Conservation (phyloP, 1,140 invertebrate species). For the Drosophila nasuta region DNA sequence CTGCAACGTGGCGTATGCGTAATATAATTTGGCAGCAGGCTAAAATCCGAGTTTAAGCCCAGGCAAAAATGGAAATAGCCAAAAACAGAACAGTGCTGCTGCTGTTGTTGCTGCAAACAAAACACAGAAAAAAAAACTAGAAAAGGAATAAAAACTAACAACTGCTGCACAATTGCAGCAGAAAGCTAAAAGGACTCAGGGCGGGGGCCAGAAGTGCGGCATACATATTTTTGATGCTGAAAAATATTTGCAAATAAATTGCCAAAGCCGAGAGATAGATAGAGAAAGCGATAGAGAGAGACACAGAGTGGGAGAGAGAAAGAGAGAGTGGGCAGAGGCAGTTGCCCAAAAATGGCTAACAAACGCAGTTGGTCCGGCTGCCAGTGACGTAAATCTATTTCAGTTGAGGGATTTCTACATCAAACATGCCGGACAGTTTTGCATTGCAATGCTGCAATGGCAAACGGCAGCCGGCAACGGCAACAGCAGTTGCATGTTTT, state of each 20-base stretch:
- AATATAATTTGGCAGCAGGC: conserved; percentile 47
- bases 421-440: conserved; percentile 79
- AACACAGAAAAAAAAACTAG: conserved; percentile 31
- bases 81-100: conserved; percentile 16
- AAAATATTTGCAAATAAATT: conserved; percentile 79
- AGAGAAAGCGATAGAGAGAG: conserved; percentile 8
- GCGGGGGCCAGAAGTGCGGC: conserved; percentile 2
- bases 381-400: conserved; percentile 82
- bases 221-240: conserved; percentile 75
- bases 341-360: conserved; percentile 69
- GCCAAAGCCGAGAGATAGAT: conserved; percentile 54
- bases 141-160: conserved; percentile 56
- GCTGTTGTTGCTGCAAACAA: background rate
- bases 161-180: conserved; percentile 53
- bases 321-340: conserved; percentile 6
- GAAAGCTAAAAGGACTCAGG: background rate
- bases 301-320: conserved; percentile 1
- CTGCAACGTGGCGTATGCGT: conserved; percentile 42
- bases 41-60: conserved; percentile 47
- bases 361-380: conserved; percentile 71
- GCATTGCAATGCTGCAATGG: conserved; percentile 59
- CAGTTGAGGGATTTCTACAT: conserved; percentile 81
- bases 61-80: conserved; percentile 34
- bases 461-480: conserved; percentile 1
- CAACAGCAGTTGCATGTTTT: conserved; percentile 42